phyloP scores from a whole-genome alignment of 2,113 vertebrate genomes.

The Macaca mulatta region DNA sequence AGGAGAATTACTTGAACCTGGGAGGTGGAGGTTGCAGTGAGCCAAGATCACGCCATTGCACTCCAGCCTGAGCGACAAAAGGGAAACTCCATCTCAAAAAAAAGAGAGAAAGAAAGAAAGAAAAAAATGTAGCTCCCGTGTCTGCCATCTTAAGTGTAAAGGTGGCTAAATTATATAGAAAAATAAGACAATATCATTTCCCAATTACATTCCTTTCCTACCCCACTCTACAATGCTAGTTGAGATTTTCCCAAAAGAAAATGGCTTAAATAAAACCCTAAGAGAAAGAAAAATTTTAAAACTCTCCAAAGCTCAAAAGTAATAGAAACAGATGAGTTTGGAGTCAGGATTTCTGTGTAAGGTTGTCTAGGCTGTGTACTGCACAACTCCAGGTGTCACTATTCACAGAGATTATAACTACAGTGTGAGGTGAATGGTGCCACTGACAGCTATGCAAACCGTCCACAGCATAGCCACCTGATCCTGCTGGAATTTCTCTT shows the following conservation, averaged over 20 bases:
- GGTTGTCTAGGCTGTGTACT: background rate
- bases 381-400: background rate
- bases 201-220: background rate
- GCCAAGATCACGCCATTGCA: too few species aligned
- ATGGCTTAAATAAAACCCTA: background rate
- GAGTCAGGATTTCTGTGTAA: background rate
- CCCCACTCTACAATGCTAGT: background rate
- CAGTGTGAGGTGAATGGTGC: background rate
- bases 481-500: background rate
- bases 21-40: too few species aligned
- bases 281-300: background rate
- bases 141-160: background rate
- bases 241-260: background rate
- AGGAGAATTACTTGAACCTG: too few species aligned
- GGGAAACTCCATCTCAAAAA: too few species aligned
- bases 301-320: background rate
- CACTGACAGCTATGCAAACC: background rate
- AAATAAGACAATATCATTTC: background rate
- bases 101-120: too few species aligned
- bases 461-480: background rate
- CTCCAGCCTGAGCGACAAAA: too few species aligned
- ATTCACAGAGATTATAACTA: background rate
- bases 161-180: background rate
- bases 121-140: background rate
- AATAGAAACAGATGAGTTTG: background rate